Conservation (phyloP, 2,888 invertebrate species). For the Galeopsomyia nigrocyanea region DNA sequence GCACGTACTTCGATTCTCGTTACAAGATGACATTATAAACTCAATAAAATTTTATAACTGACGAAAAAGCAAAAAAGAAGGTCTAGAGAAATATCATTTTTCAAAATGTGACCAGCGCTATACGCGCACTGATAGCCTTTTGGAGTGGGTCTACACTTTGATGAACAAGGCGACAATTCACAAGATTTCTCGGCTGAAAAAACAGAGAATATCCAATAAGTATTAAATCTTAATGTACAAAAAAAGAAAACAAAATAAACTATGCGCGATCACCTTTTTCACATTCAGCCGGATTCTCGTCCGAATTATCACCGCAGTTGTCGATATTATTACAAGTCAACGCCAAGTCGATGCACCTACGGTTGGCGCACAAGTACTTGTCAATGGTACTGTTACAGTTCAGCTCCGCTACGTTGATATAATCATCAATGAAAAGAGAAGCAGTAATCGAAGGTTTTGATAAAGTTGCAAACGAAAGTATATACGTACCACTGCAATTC, state of each 20-base stretch:
- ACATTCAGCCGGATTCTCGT: constrained; percentile 72
- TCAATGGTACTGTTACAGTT: constrained; percentile 36
- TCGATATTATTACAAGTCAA: constrained; percentile 72
- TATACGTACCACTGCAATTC: constrained; percentile 64
- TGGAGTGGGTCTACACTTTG: constrained; percentile 36
- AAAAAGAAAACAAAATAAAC: not conserved
- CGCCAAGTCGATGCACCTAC: constrained; percentile 71
- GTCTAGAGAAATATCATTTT: too few species aligned
- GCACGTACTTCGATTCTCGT: too few species aligned
- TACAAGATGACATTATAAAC: too few species aligned
- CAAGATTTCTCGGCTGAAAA: constrained; percentile 22
- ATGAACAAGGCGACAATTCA: constrained; percentile 14
- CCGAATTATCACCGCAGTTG: constrained; percentile 76
- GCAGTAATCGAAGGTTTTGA: too few species aligned
- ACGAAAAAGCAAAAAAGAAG: too few species aligned
- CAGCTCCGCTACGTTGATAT: too few species aligned
- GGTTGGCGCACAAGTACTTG: constrained; percentile 71
- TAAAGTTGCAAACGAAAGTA: constrained; percentile 57
- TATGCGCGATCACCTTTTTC: constrained; percentile 50
- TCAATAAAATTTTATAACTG: too few species aligned
- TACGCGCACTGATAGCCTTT: constrained; percentile 34
- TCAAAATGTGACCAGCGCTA: not conserved
- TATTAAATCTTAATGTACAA: not conserved
- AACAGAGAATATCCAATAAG: constrained; percentile 11
- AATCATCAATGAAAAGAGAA: too few species aligned